Conservation (phyloP, 2,888 invertebrate genomes). For the Lasioglossum marginatum region DNA sequence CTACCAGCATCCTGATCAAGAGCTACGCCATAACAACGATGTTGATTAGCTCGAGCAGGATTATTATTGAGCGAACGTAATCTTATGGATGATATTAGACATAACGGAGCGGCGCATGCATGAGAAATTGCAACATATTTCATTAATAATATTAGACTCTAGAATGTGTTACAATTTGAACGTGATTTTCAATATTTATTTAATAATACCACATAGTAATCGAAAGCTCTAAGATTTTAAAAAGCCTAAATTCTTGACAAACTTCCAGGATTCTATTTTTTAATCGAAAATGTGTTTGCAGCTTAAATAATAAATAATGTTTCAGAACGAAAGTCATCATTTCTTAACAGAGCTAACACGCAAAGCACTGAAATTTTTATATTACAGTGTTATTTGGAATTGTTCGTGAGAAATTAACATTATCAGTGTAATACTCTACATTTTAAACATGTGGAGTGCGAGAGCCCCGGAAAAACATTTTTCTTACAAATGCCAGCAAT, state of each 20-base stretch:
- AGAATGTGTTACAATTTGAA: background rate
- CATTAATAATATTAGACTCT: background rate
- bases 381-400: background rate
- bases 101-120: background rate
- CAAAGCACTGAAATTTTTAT: background rate
- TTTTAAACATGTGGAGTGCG: background rate
- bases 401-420: background rate
- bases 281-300: background rate
- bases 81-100: background rate
- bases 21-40: background rate
- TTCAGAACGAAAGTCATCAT: background rate
- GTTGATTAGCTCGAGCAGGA: background rate
- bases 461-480: background rate
- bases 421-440: background rate
- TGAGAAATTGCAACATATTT: background rate
- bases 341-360: background rate
- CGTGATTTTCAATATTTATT: background rate
- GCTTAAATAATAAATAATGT: background rate
- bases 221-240: background rate
- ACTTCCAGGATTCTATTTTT: background rate
- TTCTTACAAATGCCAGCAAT: background rate
- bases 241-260: background rate
- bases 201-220: background rate
- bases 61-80: background rate
- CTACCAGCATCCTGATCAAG: background rate